Base-by-base conservation (phyloP, 1,140 invertebrate species). In the Pseudomyrmex concolor region DNA sequence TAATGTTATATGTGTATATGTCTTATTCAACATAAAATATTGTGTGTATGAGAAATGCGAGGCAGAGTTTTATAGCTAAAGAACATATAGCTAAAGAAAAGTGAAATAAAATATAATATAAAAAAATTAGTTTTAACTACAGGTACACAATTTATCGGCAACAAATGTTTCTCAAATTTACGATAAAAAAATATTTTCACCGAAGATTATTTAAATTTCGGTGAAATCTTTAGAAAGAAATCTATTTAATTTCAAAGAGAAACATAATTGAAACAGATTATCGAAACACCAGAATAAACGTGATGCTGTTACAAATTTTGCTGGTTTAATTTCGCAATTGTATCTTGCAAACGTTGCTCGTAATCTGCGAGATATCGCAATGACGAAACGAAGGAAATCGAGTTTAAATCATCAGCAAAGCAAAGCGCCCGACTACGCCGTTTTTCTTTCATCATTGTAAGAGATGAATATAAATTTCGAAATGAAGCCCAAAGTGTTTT, bases 281-380 rank as follows among this genome's bases (percentile, higher is more conserved):
- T 45, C 15, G 43, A 25, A 25, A 51, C 22, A 67, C 2, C 12
- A 34, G 19, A 54, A 25, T 68, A 13, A 54, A 71, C 54, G 66
- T 80, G 66, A 71, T n/a, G 1, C 43, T 80, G 22, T 48, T 80
- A 10, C 64, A 54, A 70, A 78, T 78, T 57, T 70, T n/a, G 13
- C 15, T 5, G 54, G 12, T 22, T 45, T 48, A 80, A 78, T 80
- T 34, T 80, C 15, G 10, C 43, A 51, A 78, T 57, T 70, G 43
- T 12, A 80, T 66, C 48, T 50, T 43, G 45, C 63, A n/a, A 3
- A 13, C 2, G 12, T 19, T 66, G 34, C 34, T 66, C 25, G 7
- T 22, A 43, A 45, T 59, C 10, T n/a, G n/a, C 55, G 48, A 76
- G 66, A 80, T 59, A 57, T 77, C 13, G 48, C 45, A 68, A 71